phyloP scores from a whole-genome alignment of 1,140 invertebrate genomes.

The Leptonema lineaticorne region DNA sequence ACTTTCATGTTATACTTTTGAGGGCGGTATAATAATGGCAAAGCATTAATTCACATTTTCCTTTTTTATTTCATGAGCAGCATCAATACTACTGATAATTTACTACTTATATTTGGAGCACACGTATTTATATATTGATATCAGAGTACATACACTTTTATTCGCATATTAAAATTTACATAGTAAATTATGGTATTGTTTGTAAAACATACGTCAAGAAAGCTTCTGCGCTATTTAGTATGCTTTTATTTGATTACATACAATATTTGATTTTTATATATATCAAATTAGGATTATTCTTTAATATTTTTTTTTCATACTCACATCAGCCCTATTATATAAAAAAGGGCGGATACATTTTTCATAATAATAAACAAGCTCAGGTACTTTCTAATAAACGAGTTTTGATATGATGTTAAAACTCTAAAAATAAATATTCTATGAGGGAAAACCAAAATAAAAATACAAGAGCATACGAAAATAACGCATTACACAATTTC shows the following conservation, averaged over 20 bases:
- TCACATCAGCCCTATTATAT: neutral
- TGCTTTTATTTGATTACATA: neutral
- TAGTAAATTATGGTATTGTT: no score
- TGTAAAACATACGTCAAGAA: no score
- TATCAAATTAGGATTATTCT: conserved; percentile 3
- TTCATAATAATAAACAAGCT: conserved; percentile 29
- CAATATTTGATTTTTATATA: neutral
- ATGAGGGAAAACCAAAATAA: conserved; percentile 1
- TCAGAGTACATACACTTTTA: no score
- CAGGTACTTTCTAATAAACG: conserved; percentile 39
- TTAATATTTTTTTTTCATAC: neutral
- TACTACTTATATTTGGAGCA: no score
- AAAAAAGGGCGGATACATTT: neutral
- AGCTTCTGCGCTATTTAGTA: no score
- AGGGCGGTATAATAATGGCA: conserved; percentile 28
- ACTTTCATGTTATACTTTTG: neutral
- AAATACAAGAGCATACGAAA: neutral
- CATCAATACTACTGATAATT: no score
- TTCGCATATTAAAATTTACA: no score
- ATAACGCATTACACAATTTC: neutral
- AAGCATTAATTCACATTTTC: conserved; percentile 27
- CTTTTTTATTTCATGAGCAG: conserved; percentile 3
- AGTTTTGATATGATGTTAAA: conserved; percentile 34
- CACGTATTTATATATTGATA: no score
- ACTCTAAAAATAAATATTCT: conserved; percentile 15